Evolutionary conservation across 2,888 invertebrate species (phyloP).

Genomic region (Campoplex capitator): DNA sequence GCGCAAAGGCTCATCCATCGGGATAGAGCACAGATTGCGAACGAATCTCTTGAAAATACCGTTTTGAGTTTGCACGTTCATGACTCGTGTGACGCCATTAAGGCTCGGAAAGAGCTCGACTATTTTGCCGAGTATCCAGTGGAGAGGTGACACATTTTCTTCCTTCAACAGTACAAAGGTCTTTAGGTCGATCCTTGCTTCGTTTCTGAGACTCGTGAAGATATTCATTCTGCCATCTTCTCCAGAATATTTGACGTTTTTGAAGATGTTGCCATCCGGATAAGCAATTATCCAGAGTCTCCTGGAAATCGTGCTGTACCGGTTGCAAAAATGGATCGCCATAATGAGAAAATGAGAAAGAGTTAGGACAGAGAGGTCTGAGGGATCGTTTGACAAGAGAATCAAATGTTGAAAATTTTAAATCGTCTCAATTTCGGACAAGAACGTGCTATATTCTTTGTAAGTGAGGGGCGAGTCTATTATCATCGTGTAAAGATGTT

Average conservation of each 20-base stretch:
- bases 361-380: constrained; percentile 70
- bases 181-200: constrained; percentile 57
- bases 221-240: constrained; percentile 62
- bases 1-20: not conserved
- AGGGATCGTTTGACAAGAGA: constrained; percentile 65
- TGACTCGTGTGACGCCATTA: constrained; percentile 34
- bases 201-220: constrained; percentile 58
- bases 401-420: constrained; percentile 59
- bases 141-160: constrained; percentile 58
- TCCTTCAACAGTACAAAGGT: constrained; percentile 61
- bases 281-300: constrained; percentile 52
- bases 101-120: constrained; percentile 55
- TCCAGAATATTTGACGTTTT: constrained; percentile 65
- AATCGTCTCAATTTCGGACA: constrained; percentile 40
- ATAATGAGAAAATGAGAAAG: constrained; percentile 77
- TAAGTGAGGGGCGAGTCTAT: constrained; percentile 5
- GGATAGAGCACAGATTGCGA: constrained; percentile 22
- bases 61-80: constrained; percentile 21
- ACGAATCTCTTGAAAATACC: constrained; percentile 40
- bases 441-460: constrained; percentile 43
- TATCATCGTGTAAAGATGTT: constrained; percentile 59
- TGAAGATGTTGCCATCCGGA: constrained; percentile 68
- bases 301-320: constrained; percentile 64
- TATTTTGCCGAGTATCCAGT: constrained; percentile 60
- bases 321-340: constrained; percentile 69